phyloP scores from a whole-genome alignment of 2,888 invertebrate genomes.

The Drosophila kambysellisi region DNA sequence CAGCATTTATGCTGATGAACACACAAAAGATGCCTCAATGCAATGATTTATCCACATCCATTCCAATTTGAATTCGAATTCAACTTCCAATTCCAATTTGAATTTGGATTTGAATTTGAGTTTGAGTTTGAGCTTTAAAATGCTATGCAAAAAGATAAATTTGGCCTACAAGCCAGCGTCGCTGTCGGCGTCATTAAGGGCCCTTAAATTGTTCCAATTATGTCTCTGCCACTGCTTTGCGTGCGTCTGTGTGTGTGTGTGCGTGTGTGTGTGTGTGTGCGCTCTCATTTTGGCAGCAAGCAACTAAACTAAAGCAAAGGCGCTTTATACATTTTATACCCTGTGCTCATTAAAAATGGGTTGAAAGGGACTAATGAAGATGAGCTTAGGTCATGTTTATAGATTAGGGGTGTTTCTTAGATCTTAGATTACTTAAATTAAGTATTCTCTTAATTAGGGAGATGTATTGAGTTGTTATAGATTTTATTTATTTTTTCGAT shows the following conservation, averaged over 20 bases:
- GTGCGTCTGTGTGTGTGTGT: conserved; percentile 38
- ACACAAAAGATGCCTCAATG: conserved; percentile 21
- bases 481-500: neutral
- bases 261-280: conserved; percentile 43
- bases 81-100: conserved; percentile 26
- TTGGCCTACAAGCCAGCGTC: conserved; percentile 66
- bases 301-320: conserved; percentile 48
- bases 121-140: conserved; percentile 55
- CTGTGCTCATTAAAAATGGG: neutral
- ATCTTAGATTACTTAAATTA: neutral
- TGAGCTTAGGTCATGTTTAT: neutral
- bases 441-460: neutral
- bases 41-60: conserved; percentile 49
- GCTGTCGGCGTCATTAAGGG: conserved; percentile 73
- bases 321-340: conserved; percentile 51
- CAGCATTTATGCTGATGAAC: conserved; percentile 18
- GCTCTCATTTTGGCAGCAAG: conserved; percentile 66
- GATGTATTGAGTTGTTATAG: neutral
- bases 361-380: neutral
- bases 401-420: neutral
- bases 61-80: conserved; percentile 31
- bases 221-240: conserved; percentile 57
- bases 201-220: conserved; percentile 79
- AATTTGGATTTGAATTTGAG: conserved; percentile 51
- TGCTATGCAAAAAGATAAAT: conserved; percentile 57